Base-by-base conservation (phyloP, 2,797 vertebrate genomes). In the Dromococcyx pavoninus region DNA sequence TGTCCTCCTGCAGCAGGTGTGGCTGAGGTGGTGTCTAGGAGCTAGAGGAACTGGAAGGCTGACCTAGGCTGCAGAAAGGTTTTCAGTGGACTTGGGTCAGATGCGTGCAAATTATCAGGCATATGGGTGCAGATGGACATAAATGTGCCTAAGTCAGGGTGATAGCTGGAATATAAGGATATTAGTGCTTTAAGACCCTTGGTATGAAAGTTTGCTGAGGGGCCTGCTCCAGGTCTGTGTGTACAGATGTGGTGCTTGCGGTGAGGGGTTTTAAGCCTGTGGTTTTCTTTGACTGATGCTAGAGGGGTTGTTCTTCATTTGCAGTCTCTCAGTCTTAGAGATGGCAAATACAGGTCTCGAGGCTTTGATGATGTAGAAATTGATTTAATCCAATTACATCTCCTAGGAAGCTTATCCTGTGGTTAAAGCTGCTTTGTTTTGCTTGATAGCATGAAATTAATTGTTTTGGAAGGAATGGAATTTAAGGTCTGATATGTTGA, bases 391-490 rank as follows among this genome's bases (percentile, higher is more conserved):
- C 11, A 72, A 27, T 86, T 86, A 86, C 76, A 61, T 77, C 30
- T 79, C 28, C 15, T 70, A 65, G 60, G 67, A 92, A 61, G 19
- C 67, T 90, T 87, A 30, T 77, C 50, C 69, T 79, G 72, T 66
- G 57, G 19, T 80, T 85, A 76, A 82, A 73, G 15, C 57, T 85
- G 21, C 64, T 73, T 90, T 70, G 10, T 87, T 85, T 90, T 82
- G n/a, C 65, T 91, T 54, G 65, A 23, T 57, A 74, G 50, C 39
- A 9, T 58, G 89, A 73, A 46, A 46, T 77, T 54, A 74, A 86
- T 21, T 48, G 43, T 66, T 89, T 50, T 78, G 62, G 39, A 89
- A 89, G 17, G 66, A 86, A 82, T 37, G 32, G 51, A 77, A 69
- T 83, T 89, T 46, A 37, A 53, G 27, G 37, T 71, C 69, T 44